Evolutionary conservation across 30 jellyfish, hydroid and myxozoan species (phyloP).

Genomic region (Aurelia aurita): DNA sequence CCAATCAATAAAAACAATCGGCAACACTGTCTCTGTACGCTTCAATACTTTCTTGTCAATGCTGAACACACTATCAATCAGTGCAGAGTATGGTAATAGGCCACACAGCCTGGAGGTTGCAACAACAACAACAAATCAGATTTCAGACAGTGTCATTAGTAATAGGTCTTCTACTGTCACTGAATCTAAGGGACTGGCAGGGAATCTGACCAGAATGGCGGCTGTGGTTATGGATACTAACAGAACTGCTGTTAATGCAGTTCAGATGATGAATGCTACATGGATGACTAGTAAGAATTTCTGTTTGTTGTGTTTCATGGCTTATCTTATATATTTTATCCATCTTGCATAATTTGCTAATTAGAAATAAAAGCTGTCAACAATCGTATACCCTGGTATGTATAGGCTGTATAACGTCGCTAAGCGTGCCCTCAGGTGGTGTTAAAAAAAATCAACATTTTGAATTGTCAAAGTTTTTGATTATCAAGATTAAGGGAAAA

Average conservation of each 20-base stretch:
- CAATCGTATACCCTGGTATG: no score
- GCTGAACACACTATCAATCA: conserved; percentile 30
- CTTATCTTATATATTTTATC: no score
- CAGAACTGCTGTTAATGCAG: conserved; percentile 11
- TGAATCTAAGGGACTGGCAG: conserved; percentile 24
- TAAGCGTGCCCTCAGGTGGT: no score
- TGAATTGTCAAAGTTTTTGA: no score
- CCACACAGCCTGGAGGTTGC: conserved; percentile 60
- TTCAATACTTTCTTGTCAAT: conserved; percentile 30
- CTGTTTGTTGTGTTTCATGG: no score
- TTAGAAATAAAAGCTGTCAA: no score
- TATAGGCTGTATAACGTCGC: no score
- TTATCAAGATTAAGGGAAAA: no score
- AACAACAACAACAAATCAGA: neutral
- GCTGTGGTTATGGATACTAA: neutral
- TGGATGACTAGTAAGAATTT: conserved; percentile 29
- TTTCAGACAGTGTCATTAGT: conserved; percentile 1
- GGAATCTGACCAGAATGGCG: conserved; percentile 24
- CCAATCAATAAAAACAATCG: conserved; percentile 15
- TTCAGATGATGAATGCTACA: neutral
- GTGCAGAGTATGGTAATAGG: conserved; percentile 43
- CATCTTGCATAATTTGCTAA: no score
- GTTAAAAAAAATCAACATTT: no score
- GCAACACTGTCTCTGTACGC: conserved; percentile 36
- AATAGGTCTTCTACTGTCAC: neutral